Evolutionary conservation across 2,888 invertebrate species (phyloP).

Genomic region (Villa cingulata): DNA sequence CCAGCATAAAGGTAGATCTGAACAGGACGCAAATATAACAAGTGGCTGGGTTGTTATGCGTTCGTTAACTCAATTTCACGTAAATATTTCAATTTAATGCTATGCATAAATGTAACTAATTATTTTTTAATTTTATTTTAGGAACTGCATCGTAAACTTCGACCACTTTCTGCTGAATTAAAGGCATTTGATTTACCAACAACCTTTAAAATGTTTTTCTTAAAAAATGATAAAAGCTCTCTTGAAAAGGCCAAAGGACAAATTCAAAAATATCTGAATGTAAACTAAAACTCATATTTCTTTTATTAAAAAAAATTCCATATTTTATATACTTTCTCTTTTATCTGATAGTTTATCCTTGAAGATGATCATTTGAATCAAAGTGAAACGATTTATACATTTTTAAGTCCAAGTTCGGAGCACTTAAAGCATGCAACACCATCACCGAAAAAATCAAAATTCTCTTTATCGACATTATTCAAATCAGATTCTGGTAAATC

Average conservation of each 20-base stretch:
- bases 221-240: conserved; percentile 66
- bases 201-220: conserved; percentile 66
- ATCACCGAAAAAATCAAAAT: conserved; percentile 72
- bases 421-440: conserved; percentile 66
- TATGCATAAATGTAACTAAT: conserved; percentile 23
- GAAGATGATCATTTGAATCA: conserved; percentile 77
- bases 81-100: conserved; percentile 18
- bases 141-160: conserved; percentile 69
- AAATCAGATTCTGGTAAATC: conserved; percentile 50
- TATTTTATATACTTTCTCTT: conserved; percentile 7
- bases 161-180: conserved; percentile 67
- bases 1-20: conserved; percentile 32
- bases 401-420: conserved; percentile 84
- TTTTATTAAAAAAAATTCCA: not conserved
- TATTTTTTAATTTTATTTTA: conserved; percentile 41
- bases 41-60: conserved; percentile 55
- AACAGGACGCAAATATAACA: conserved; percentile 38
- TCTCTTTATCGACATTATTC: conserved; percentile 73
- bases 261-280: conserved; percentile 76
- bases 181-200: conserved; percentile 73
- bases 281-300: conserved; percentile 35
- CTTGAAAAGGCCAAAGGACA: conserved; percentile 69
- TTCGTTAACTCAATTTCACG: conserved; percentile 49
- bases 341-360: conserved; percentile 53
- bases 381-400: conserved; percentile 79